These are phyloP conservation scores for Aelia acuminata DNA, from an alignment of 2,888 invertebrate species.

Conservation along the genomic window DNA sequence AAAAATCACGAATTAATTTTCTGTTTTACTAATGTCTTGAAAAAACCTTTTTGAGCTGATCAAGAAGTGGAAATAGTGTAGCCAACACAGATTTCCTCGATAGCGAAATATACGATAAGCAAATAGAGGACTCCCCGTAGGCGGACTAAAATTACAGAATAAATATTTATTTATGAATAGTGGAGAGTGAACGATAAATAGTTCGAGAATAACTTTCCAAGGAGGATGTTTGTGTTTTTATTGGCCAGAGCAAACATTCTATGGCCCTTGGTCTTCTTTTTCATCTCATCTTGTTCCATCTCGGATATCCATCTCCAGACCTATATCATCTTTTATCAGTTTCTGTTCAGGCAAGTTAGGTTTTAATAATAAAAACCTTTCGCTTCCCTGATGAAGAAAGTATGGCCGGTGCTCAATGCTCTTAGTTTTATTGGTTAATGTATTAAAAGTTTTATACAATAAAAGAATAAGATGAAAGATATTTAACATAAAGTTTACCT, in stretches of 20 bases:
- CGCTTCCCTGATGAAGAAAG: too few relatives aligned
- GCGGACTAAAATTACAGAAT: constrained; percentile 10
- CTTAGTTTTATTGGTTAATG: too few relatives aligned
- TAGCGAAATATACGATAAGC: neutral
- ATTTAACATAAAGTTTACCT: too few relatives aligned
- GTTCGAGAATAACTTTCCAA: constrained; percentile 7
- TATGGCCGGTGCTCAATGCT: too few relatives aligned
- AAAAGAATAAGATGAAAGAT: too few relatives aligned
- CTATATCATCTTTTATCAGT: neutral
- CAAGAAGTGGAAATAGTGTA: neutral
- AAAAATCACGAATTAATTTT: too few relatives aligned
- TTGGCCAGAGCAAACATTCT: neutral
- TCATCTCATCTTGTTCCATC: neutral
- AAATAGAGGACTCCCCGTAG: neutral
- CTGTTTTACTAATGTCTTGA: too few relatives aligned
- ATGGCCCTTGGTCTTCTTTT: neutral
- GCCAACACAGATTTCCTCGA: neutral
- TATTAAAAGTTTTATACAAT: too few relatives aligned
- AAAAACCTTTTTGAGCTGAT: neutral
- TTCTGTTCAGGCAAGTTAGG: too few relatives aligned
- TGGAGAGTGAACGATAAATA: neutral
- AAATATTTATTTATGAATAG: constrained; percentile 39
- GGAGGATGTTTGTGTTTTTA: constrained; percentile 24
- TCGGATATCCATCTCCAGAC: neutral
- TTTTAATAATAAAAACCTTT: too few relatives aligned